Evolutionary conservation across 2,888 invertebrate species (phyloP), one percentile per base, ranked within the genome.

Genomic region (Hydriomena furcata): DNA sequence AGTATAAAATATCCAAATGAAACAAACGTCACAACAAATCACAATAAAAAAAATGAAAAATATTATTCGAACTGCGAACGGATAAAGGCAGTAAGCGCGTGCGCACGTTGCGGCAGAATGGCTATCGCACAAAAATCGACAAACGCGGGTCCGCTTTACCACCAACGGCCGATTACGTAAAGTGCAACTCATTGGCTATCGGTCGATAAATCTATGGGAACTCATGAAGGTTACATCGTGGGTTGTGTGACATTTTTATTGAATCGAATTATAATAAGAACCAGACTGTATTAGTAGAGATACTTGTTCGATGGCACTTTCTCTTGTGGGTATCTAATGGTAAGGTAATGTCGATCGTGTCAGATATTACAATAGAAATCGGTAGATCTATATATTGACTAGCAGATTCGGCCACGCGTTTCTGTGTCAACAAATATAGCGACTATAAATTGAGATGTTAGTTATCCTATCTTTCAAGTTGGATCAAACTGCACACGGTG

Each of bases 111-210:
- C 43, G 47, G 61, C 72, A 52, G 73, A 81, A 79, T 82, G 76
- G 73, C 76, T 63, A 63, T 72, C 66, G 66, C 71, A 72, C 75
- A 74, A 76, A n/a, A n/a, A 79, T 79, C 73, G 76, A 68, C 73
- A 77, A 69, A 73, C 69, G 68, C 68, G 68, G 67, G 73, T 55
- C 74, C 72, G 67, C 74, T 72, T 71, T 48, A 43, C 52, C 74
- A 60, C 61, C 25, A 43, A 37, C 52, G 42, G 36, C 32, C 45
- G 52, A 55, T 58, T 57, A 46, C 58, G 55, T 57, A 57, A 59
- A 58, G 36, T 35, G 13, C 28, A 30, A 35, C 32, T 27, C 11
- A 25, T 11, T 36, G 20, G 23, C 48, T 30, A 55, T 25, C 10
- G 10, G 25, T 28, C 41, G 23, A 49, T 53, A 48, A 41, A 50